phyloP scores from a whole-genome alignment of 2,888 invertebrate species.

The Corbicula japonica region DNA sequence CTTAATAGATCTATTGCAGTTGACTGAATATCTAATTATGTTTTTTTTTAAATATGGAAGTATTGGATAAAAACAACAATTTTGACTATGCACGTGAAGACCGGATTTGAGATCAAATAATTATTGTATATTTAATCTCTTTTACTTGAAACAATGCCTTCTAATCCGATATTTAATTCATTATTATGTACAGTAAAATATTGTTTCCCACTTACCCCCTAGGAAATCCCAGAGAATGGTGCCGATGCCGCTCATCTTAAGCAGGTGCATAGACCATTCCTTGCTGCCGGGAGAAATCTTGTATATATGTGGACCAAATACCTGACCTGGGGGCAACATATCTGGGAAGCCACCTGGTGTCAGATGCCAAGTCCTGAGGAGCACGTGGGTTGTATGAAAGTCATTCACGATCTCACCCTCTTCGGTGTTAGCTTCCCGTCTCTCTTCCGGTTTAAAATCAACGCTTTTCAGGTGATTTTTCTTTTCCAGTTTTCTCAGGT shows the following conservation, averaged over 20 bases:
- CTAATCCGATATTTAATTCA: neutral
- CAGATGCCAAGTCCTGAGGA: conserved; percentile 86
- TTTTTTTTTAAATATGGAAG: neutral
- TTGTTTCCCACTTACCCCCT: conserved; percentile 58
- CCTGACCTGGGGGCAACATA: conserved; percentile 88
- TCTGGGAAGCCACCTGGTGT: conserved; percentile 90
- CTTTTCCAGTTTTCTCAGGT: neutral
- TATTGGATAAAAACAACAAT: neutral
- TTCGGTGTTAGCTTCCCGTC: conserved; percentile 88
- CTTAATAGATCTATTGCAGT: no score
- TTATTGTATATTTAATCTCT: neutral
- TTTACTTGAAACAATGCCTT: neutral
- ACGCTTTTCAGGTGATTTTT: conserved; percentile 89
- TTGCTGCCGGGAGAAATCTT: conserved; percentile 88
- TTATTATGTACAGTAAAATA: neutral
- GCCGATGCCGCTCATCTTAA: conserved; percentile 94
- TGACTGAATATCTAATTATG: no score
- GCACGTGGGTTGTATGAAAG: conserved; percentile 90
- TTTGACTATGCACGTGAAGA: neutral
- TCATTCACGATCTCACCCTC: conserved; percentile 90
- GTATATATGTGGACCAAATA: conserved; percentile 82
- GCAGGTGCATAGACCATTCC: conserved; percentile 90
- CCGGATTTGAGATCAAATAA: neutral
- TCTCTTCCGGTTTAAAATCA: conserved; percentile 89
- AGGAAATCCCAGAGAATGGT: conserved; percentile 97